phyloP scores from a whole-genome alignment of 2,113 vertebrate species.

The Platycercus adscitus region DNA sequence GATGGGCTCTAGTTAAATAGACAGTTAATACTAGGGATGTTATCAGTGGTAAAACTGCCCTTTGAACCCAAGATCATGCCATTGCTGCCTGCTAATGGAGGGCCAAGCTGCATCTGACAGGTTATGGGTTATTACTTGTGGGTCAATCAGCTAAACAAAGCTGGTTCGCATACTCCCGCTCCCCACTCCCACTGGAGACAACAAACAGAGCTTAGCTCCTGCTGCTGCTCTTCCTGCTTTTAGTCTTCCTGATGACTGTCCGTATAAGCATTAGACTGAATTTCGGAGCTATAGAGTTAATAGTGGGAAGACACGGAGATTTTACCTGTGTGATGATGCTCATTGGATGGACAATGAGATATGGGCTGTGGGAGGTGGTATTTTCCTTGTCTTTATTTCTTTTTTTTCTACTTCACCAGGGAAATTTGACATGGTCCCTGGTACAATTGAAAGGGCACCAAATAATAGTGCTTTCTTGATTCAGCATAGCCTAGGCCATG shows the following conservation, averaged over 20 bases:
- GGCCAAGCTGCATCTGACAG: not conserved
- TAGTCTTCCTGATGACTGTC: not conserved
- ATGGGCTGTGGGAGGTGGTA: no score
- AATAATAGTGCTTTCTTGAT: not conserved
- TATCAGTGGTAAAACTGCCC: not conserved
- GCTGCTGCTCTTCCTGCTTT: not conserved
- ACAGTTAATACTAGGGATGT: not conserved
- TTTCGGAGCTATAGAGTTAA: not conserved
- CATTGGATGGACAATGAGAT: no score
- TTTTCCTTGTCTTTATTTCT: not conserved
- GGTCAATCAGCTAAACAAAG: rapidly evolving
- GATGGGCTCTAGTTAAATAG: not conserved
- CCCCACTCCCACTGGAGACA: not conserved
- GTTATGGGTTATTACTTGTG: not conserved
- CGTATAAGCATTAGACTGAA: not conserved
- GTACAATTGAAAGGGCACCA: not conserved
- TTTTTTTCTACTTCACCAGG: not conserved
- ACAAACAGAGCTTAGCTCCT: not conserved
- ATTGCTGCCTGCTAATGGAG: not conserved
- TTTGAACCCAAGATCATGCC: not conserved
- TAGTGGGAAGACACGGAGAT: not conserved
- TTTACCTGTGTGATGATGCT: not conserved
- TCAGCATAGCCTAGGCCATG: not conserved
- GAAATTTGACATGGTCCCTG: not conserved
- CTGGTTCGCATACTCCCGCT: rapidly evolving